Base-by-base conservation (phyloP, 2,888 invertebrate species). In the Phaonia tiefii region DNA sequence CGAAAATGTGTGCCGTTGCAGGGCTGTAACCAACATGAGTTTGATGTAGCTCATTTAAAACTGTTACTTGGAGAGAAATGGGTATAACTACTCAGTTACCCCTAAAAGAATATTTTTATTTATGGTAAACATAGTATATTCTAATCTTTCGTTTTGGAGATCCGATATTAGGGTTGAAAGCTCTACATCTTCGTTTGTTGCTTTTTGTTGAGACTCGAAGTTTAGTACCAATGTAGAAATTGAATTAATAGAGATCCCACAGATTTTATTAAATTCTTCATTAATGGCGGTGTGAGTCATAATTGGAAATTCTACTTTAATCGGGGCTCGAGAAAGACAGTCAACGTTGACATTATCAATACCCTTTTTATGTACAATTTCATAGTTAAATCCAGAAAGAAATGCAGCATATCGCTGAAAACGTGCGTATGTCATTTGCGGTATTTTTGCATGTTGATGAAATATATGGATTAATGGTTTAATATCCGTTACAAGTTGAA, bases 11-110 rank as follows among this genome's bases (percentile, higher is more conserved):
- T n/a, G n/a, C n/a, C n/a, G n/a, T n/a, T n/a, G n/a, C n/a, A n/a
- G n/a, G n/a, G n/a, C n/a, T n/a, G n/a, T n/a, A n/a, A n/a, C 87
- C 87, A 5, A 84, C 77, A 67, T 88, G 87, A 7, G 85, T 80
- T 4, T 70, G 75, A 70, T 86, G 86, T n/a, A 87, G 76, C 20
- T 83, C 79, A 20, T 72, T 42, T 54, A 86, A 63, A 22, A 86
- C 75, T 20, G 79, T 11, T 25, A 77, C 15, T 49, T 78, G 80
- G 63, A 84, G 22, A 7, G n/a, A 66, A 11, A n/a, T 11, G 8
- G 83, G 85, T 63, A 84, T 74, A 17, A 85, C 82, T 31, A 83
- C 82, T 15, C 83, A 83, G 82, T 80, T 3, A 8, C 31, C 31
- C 8, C 31, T 31, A 31, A 31, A 5, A 31, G 31, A 31, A 80